Evolutionary conservation across 1,140 invertebrate genomes (phyloP), one percentile per base, ranked within the genome.

Genomic region (Drosophila pachea): DNA sequence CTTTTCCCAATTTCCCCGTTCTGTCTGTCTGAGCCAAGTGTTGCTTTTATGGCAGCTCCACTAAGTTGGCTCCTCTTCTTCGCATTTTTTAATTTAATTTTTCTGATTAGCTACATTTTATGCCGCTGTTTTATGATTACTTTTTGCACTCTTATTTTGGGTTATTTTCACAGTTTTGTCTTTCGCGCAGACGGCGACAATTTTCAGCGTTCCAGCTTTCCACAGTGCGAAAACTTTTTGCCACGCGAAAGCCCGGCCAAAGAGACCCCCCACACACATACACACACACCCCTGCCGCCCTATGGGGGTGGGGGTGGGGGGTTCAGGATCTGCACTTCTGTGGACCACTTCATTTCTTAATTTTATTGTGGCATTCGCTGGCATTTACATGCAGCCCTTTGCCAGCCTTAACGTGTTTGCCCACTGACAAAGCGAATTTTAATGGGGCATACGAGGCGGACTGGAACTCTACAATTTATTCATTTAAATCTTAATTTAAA

Each of bases 21-120:
- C 53, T 31, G 31, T 12, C 45, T 40, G 45, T 33, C 36, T 3
- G 16, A 61, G 48, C 31, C 50, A 72, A 64, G 69, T 68, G 67
- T 74, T 77, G 69, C 65, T 71, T 81, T 74, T 66, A 74, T 81
- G 60, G 49, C 60, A 43, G 43, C 36, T 58, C 38, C 58, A 59
- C 58, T 47, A 81, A 81, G 60, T 74, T 56, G 45, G 29, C 7
- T 16, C 40, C 14, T 43, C 40, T 12, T 11, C 8, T 48, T 59
- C 36, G 22, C 48, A 47, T 70, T 71, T 71, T 74, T 71, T 43
- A 67, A 60, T 66, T 47, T 47, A 55, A 72, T 74, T 78, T 74
- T 78, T 79, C 76, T 79, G 56, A 78, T 78, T 78, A 68, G 72
- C 62, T 56, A 68, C 55, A 78, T 50, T 78, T 66, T 43, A 65